phyloP scores from a whole-genome alignment of 2,888 invertebrate species.

The Timema cristinae region DNA sequence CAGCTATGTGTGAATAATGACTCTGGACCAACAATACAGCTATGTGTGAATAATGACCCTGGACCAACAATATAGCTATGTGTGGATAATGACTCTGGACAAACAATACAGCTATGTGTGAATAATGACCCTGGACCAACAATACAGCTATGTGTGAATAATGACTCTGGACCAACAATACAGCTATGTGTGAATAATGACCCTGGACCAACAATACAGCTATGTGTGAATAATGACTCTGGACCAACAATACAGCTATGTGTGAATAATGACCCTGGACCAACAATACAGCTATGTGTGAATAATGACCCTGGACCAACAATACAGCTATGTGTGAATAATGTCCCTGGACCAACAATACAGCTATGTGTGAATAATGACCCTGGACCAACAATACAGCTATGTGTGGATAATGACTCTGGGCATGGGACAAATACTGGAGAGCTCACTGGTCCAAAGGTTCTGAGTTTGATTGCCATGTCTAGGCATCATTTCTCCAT shows the following conservation, averaged over 20 bases:
- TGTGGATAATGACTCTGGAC: conserved; percentile 47
- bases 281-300: neutral
- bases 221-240: conserved; percentile 47
- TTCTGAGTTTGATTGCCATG: too few relatives aligned
- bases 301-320: conserved; percentile 47
- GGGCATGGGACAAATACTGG: too few relatives aligned
- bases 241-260: conserved; percentile 17
- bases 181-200: conserved; percentile 32
- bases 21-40: conserved; percentile 46
- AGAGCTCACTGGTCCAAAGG: too few relatives aligned
- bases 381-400: conserved; percentile 46
- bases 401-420: too few relatives aligned
- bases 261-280: conserved; percentile 47
- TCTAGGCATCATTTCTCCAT: too few relatives aligned
- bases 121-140: conserved; percentile 47
- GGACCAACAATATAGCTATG: conserved; percentile 18
- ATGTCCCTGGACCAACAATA: conserved; percentile 46
- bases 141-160: too few relatives aligned
- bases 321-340: too few relatives aligned
- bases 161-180: conserved; percentile 47
- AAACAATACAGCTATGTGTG: neutral
- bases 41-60: conserved; percentile 47
- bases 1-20: conserved; percentile 32
- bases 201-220: conserved; percentile 46
- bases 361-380: conserved; percentile 32